phyloP scores from a whole-genome alignment of 2,113 vertebrate species.

The Polyodon spathula region DNA sequence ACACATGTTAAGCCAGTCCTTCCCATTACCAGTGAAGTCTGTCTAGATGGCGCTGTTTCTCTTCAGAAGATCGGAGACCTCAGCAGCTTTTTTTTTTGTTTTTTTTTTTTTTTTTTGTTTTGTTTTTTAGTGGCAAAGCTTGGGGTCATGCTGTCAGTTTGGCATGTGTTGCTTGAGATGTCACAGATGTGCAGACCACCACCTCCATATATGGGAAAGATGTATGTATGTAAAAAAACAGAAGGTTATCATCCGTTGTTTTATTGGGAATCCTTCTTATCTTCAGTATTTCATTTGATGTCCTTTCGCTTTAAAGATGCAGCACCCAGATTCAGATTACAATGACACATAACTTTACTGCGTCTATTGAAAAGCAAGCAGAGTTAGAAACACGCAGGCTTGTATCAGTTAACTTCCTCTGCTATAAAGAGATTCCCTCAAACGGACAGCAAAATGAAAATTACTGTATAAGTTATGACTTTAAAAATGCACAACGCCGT shows the following conservation, averaged over 20 bases:
- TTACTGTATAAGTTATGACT: too few relatives aligned
- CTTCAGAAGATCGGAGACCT: not conserved
- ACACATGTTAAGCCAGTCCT: not conserved
- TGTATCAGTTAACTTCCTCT: too few relatives aligned
- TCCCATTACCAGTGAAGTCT: not conserved
- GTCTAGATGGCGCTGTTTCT: constrained; percentile 29
- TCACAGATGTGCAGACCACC: constrained; percentile 25
- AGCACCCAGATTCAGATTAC: too few relatives aligned
- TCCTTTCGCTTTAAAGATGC: not conserved
- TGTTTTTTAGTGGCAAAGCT: constrained; percentile 14
- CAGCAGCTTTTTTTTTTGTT: not conserved
- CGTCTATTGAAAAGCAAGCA: not conserved
- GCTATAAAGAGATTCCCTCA: too few relatives aligned
- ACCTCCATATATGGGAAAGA: not conserved
- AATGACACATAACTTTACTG: not conserved
- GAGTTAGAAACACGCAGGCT: too few relatives aligned
- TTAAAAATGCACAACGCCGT: too few relatives aligned
- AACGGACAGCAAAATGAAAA: too few relatives aligned
- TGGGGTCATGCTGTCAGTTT: constrained; percentile 18
- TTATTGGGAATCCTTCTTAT: not conserved
- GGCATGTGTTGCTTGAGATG: constrained; percentile 14
- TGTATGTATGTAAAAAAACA: not conserved
- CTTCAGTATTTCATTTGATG: not conserved
- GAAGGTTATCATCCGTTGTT: not conserved
- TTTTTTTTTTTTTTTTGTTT: not conserved